Base-by-base conservation (phyloP, 2,797 vertebrate species). In the Urophycis tenuis region DNA sequence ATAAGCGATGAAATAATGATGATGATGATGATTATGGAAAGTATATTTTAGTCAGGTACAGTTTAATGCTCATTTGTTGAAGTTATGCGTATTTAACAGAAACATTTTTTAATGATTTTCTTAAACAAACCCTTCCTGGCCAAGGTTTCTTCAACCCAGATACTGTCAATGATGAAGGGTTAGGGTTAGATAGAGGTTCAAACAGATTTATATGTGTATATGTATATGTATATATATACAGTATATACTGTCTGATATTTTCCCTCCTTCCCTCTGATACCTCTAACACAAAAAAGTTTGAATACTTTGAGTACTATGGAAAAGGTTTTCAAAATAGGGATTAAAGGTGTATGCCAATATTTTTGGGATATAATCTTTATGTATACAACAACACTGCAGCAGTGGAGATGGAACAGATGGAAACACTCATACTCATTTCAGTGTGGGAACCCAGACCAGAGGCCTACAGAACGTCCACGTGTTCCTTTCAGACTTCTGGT, bases 401-500 rank as follows among this genome's bases (percentile, higher is more conserved):
- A 45, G 14, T 15, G 14, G 10, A 3, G 41, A 14, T 17, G 25
- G 53, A 60, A 8, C 25, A 60, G 41, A 60, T 25, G 19, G 53
- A n/a, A n/a, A n/a, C 25, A 60, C 22, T 25, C 19, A 60, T 60
- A 25, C 53, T 25, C 53, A n/a, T 60, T 25, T 60, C 22, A 60
- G 17, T 60, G 53, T 60, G 53, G n/a, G 22, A 60, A 60, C n/a
- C 22, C 53, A 60, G 22, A 25, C 53, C n/a, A 60, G 25, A 60
- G 25, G 53, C 53, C 53, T 25, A 60, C 53, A n/a, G 25, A 25
- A 60, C 5, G n/a, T 60, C 3, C 5, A 15, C 41, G 5, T 60
- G 25, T 25, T 25, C 53, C 53, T 60, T 60, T 15, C 31, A 70
- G 67, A 12, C 12, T 87, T 93, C 91, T 92, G 92, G 89, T 90